These are phyloP conservation scores for Drosophila novamexicana DNA, from an alignment of 1,140 invertebrate genomes.

Conservation along the genomic window DNA sequence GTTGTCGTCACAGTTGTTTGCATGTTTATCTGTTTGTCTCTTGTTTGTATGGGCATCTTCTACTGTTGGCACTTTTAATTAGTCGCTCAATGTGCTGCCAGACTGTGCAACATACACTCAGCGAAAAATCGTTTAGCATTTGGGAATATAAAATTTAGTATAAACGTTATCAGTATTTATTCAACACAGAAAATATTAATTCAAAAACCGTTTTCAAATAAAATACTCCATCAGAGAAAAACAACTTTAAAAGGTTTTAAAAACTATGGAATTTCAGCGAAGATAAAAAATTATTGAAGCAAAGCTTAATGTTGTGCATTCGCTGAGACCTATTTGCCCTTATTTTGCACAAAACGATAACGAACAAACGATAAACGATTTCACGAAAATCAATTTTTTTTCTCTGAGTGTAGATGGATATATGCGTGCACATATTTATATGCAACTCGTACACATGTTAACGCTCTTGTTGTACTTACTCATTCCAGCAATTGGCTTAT, in stretches of 20 bases:
- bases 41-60: constrained; percentile 21
- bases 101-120: constrained; percentile 17
- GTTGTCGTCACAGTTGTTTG: constrained; percentile 47
- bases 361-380: too few species aligned
- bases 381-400: too few species aligned
- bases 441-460: constrained; percentile 26
- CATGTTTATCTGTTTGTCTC: constrained; percentile 33
- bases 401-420: not conserved
- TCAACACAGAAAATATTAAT: too few species aligned
- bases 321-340: too few species aligned
- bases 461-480: constrained; percentile 23
- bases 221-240: too few species aligned
- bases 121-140: not conserved
- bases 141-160: too few species aligned
- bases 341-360: too few species aligned
- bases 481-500: constrained; percentile 5
- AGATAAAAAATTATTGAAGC: too few species aligned
- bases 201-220: too few species aligned
- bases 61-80: constrained; percentile 53
- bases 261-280: not conserved
- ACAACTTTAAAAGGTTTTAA: not conserved
- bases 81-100: constrained; percentile 62
- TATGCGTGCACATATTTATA: constrained; percentile 14
- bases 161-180: too few species aligned
- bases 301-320: too few species aligned